phyloP scores from a whole-genome alignment of 2,888 invertebrate species.

The Acrobasis repandana region DNA sequence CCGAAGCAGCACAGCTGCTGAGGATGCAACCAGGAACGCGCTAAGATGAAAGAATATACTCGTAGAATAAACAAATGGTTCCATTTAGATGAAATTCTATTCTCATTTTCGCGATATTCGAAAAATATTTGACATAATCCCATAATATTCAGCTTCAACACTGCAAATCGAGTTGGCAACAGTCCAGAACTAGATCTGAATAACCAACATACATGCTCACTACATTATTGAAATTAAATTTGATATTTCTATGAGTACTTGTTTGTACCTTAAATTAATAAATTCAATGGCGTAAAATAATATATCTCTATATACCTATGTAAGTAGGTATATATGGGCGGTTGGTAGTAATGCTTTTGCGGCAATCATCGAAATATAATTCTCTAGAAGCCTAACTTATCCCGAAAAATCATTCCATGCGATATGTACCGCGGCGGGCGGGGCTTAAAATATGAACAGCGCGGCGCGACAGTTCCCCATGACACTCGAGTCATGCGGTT shows the following conservation, averaged over 20 bases:
- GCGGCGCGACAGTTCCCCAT: no score
- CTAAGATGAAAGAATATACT: no score
- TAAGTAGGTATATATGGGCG: no score
- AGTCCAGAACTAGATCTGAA: neutral
- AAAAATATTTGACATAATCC: neutral
- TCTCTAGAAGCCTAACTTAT: no score
- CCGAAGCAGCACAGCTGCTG: no score
- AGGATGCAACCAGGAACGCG: no score
- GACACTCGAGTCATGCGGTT: no score
- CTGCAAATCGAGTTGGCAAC: conserved; percentile 1
- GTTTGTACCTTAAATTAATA: neutral
- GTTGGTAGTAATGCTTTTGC: no score
- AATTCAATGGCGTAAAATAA: neutral
- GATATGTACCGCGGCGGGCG: no score
- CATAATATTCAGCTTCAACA: neutral
- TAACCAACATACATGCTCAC: conserved; percentile 4
- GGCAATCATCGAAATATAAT: no score
- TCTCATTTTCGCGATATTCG: conserved; percentile 1
- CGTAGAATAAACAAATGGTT: neutral
- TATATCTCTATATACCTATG: neutral
- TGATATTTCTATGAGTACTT: neutral
- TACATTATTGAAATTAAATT: conserved; percentile 10
- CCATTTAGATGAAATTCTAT: neutral
- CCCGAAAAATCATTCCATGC: no score
- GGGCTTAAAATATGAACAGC: no score